A percentile compares a stretch with the other conserved stretches of the same genome.
Conservation (phyloP, 2,797 vertebrate species). For the Scomberomorus guttatus region DNA sequence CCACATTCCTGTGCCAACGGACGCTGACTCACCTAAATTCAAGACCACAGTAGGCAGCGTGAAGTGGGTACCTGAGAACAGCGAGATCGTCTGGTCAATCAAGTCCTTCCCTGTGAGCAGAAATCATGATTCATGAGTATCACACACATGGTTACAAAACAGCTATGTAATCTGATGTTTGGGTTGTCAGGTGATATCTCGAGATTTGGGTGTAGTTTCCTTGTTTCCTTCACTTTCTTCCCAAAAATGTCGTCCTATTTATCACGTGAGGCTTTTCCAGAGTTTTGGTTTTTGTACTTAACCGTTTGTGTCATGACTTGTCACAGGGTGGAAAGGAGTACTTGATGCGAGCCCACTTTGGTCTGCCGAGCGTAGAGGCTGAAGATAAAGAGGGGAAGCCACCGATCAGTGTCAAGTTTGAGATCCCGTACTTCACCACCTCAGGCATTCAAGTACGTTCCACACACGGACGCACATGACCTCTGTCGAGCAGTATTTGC, state of each 20-base stretch:
- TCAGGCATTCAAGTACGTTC: constrained; percentile 95
- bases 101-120: constrained; percentile 97
- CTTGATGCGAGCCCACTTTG: constrained; percentile 98
- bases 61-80: constrained; percentile 99
- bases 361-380: constrained; percentile 97
- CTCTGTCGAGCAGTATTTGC: not conserved
- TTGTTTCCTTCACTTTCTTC: too few relatives aligned
- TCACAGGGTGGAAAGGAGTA: constrained; percentile 97
- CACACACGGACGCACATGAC: not conserved
- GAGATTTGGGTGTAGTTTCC: not conserved
- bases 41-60: constrained; percentile 99
- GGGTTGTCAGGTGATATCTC: not conserved
- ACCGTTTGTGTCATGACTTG: constrained; percentile 66
- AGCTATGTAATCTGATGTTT: constrained; percentile 1
- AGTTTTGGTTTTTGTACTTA: not conserved
- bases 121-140: constrained; percentile 52
- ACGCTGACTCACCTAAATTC: constrained; percentile 98
- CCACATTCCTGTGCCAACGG: constrained; percentile 98
- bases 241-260: too few relatives aligned
- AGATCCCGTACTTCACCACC: constrained; percentile 99
- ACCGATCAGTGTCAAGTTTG: constrained; percentile 98
- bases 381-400: constrained; percentile 99
- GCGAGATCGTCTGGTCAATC: constrained; percentile 99
- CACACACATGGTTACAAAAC: constrained; percentile 17
- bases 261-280: too few relatives aligned